These are phyloP conservation scores for Lathronympha strigana DNA, from an alignment of 2,888 invertebrate genomes.

Conservation along the genomic window DNA sequence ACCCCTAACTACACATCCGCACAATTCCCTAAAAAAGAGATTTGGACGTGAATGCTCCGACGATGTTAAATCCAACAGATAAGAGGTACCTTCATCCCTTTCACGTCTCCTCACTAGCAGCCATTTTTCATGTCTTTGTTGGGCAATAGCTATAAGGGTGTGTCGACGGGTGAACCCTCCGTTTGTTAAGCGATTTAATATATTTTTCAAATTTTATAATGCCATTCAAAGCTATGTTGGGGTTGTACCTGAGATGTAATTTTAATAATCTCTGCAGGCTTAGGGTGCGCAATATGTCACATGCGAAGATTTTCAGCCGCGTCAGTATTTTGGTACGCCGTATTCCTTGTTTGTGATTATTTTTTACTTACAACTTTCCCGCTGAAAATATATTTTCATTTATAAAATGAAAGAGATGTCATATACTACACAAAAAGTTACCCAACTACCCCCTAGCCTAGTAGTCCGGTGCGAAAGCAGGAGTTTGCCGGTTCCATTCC, in stretches of 20 bases:
- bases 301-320: not conserved
- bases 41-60: slow-evolving; percentile 59
- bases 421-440: too few species aligned
- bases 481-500: too few species aligned
- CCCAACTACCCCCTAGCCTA: too few species aligned
- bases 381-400: not conserved
- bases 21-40: slow-evolving; percentile 50
- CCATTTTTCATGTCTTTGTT: slow-evolving; percentile 82
- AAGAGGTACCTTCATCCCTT: slow-evolving; percentile 76
- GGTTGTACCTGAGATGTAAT: slow-evolving; percentile 29
- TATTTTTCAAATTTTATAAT: slow-evolving; percentile 57
- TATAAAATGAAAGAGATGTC: too few species aligned
- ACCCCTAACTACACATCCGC: slow-evolving; percentile 28
- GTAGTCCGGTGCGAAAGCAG: too few species aligned
- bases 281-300: slow-evolving; percentile 3
- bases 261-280: slow-evolving; percentile 30
- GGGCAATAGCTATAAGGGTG: slow-evolving; percentile 74
- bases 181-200: slow-evolving; percentile 56
- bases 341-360: not conserved
- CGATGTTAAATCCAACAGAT: slow-evolving; percentile 71
- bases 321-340: not conserved
- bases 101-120: slow-evolving; percentile 69
- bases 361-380: not conserved
- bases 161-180: slow-evolving; percentile 62
- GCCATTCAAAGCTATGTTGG: slow-evolving; percentile 38